phyloP scores from a whole-genome alignment of 1,140 invertebrate species.

The Diachasma alloeum region DNA sequence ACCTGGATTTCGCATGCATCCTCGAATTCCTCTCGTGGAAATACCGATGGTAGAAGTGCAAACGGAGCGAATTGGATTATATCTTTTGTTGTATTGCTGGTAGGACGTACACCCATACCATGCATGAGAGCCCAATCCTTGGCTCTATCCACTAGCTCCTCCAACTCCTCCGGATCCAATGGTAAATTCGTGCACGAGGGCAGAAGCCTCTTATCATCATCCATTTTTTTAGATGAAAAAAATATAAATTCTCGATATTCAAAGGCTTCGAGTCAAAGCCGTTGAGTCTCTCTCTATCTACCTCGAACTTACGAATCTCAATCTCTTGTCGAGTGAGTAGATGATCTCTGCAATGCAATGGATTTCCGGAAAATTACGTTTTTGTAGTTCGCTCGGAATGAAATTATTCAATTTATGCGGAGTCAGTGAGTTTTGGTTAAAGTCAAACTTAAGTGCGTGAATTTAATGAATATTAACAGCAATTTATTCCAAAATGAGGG shows the following conservation, averaged over 20 bases:
- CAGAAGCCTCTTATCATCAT: neutral
- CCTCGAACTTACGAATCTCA: too few relatives aligned
- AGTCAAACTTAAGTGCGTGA: too few relatives aligned
- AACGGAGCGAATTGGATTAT: constrained; percentile 80
- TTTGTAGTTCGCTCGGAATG: too few relatives aligned
- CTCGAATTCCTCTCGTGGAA: constrained; percentile 79
- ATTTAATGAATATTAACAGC: too few relatives aligned
- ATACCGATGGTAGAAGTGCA: constrained; percentile 81
- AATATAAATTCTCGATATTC: neutral
- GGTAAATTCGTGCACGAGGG: constrained; percentile 10
- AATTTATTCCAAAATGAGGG: too few relatives aligned
- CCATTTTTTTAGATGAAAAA: neutral
- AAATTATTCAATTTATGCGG: too few relatives aligned
- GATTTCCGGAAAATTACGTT: too few relatives aligned
- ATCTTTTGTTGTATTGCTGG: constrained; percentile 73
- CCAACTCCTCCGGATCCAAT: constrained; percentile 57
- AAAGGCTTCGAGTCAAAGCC: neutral
- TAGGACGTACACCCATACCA: constrained; percentile 79
- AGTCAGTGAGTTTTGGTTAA: too few relatives aligned
- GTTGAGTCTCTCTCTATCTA: neutral
- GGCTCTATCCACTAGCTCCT: constrained; percentile 76
- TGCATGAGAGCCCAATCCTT: constrained; percentile 87
- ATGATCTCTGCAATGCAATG: too few relatives aligned
- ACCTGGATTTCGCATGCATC: constrained; percentile 78
- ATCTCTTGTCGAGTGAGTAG: too few relatives aligned